Evolutionary conservation across 1,140 invertebrate species (phyloP), one percentile per base, ranked within the genome.

Genomic region (Ptiloglossa arizonensis): DNA sequence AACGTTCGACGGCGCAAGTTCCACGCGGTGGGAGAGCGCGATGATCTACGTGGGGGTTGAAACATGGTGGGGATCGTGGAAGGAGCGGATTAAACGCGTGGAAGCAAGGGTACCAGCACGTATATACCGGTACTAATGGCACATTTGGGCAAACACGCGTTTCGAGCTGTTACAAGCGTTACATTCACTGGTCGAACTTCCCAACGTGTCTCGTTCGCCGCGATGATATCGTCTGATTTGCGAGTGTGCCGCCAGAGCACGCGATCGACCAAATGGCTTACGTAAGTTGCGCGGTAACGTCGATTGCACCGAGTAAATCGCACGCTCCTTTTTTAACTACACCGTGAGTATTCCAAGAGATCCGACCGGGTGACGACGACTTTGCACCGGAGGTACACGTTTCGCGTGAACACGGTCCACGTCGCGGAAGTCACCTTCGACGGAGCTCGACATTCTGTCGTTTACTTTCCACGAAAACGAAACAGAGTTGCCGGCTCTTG

Each of bases 61-160:
- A 9, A 17, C 11, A 24, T 76, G n/a, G 75, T 77, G 75, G 75
- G 46, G 29, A 77, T 41, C 17, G 38, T 60, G 19, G 73, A 29
- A 71, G 44, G 67, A 69, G 64, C 73, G 64, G 46, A 27, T 63
- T 70, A 52, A 70, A 62, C 74, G 56, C 41, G 66, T 62, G n/a
- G 35, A 22, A 57, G 67, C 68, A 56, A 62, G 35, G 48, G 48
- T 62, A 60, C n/a, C 41, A 62, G 15, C 68, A 48, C 67, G 67
- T 77, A 77, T 77, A 77, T 77, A 77, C 75, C 75, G 57, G 75
- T 27, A 77, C 38, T 77, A 71, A 52, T 71, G 67, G 48, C 57
- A 38, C 50, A 68, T 63, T 29, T 24, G 46, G 44, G 57, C 75
- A 77, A 77, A 77, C 35, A 62, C 68, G 54, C 64, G 54, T 38